Conservation (phyloP, 2,888 invertebrate genomes). For the Hartigia nigra region DNA sequence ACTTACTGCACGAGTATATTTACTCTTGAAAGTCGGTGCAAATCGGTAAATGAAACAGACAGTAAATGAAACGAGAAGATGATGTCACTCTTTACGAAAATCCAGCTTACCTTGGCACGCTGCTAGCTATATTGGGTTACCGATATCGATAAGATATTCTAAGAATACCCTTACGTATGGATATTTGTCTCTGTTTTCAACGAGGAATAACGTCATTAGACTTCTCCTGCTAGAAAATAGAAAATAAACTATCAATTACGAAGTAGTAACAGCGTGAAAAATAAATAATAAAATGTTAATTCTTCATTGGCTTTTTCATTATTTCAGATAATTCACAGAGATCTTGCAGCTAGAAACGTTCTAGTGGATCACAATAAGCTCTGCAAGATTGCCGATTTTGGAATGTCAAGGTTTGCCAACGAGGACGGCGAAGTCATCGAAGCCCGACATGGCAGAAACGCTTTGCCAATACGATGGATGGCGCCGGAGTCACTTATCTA, state of each 20-base stretch:
- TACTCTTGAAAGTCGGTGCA: not conserved
- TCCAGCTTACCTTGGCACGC: slow-evolving; percentile 34
- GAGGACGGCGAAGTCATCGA: slow-evolving; percentile 67
- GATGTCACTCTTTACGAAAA: slow-evolving; percentile 26
- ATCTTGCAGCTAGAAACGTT: slow-evolving; percentile 85
- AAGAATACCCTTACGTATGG: not conserved
- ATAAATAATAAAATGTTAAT: not conserved
- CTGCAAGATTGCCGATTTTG: slow-evolving; percentile 90
- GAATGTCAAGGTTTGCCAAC: slow-evolving; percentile 79
- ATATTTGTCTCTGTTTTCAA: not conserved
- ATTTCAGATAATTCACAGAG: slow-evolving; percentile 83
- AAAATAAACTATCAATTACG: not conserved
- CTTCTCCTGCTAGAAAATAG: not conserved
- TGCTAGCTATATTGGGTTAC: slow-evolving; percentile 1
- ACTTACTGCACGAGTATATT: not conserved
- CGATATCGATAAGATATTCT: not conserved
- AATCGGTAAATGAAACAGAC: not conserved
- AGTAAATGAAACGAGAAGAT: slow-evolving; percentile 31
- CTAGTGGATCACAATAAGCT: slow-evolving; percentile 86
- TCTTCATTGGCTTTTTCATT: not conserved
- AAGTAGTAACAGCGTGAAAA: not conserved
- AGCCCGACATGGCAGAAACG: slow-evolving; percentile 69
- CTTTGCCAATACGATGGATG: slow-evolving; percentile 85
- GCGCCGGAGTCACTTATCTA: slow-evolving; percentile 85
- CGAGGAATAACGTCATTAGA: not conserved